Evolutionary conservation across 2,113 vertebrate species (phyloP), one percentile per base, ranked within the genome.

Genomic region (Passer domesticus): DNA sequence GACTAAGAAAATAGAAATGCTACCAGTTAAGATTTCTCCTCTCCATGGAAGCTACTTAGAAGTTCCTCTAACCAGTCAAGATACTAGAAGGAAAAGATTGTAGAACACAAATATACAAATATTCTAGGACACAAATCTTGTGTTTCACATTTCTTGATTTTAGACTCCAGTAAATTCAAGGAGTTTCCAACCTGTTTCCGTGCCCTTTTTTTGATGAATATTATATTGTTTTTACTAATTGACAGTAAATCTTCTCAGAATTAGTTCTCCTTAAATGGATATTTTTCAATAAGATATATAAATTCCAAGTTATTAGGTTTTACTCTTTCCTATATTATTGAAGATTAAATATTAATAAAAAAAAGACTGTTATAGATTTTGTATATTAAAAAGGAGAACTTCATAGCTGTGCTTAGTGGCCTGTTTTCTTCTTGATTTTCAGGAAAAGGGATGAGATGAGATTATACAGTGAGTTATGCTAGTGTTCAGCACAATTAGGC

Each of bases 1-100:
- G 72, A 90, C 69, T 92, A 84, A 89, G 60, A 81, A 87, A 92
- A 85, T 25, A 94, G 82, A 87, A 87, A 56, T 79, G 35, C 69
- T 90, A 27, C 66, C 23, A 41, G 56, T 79, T 89, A 88, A 49
- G 75, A 72, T 89, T 74, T 94, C 64, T 60, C 18, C 35, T 92
- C 39, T 94, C 5, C 55, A 47, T 91, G 87, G 83, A 94, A 64
- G 31, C n/a, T 92, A 35, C 63, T 91, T 39, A 53, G 27, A 94
- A 88, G n/a, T 63, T 92, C 55, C 50, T 75, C 31, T 70, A 70
- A 50, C 24, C 73, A 85, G 55, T 79, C 6, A 49, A 78, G 66
- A 25, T 68, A 64, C 27, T 49, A 49, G n/a, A 92, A 92, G 28
- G 27, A 41, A 70, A 78, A 83, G 13, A 83, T 2, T 47, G 17